Conservation (phyloP, 2,888 invertebrate genomes). For the Nudaria mundana region DNA sequence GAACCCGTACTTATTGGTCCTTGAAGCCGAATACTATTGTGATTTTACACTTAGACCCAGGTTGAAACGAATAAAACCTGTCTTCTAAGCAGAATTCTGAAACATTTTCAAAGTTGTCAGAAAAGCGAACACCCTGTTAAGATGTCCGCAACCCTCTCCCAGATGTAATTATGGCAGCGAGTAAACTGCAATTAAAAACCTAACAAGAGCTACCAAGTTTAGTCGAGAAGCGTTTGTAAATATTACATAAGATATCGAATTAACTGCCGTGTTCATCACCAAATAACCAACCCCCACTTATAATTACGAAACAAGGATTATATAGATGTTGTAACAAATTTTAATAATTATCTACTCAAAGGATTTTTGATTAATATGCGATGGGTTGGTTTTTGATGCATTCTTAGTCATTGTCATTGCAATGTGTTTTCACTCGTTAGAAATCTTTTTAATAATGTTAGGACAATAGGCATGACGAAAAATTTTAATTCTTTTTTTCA, state of each 20-base stretch:
- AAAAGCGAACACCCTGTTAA: slow-evolving; percentile 43
- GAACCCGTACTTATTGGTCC: no score
- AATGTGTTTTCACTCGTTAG: neutral
- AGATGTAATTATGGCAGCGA: slow-evolving; percentile 76
- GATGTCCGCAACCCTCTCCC: slow-evolving; percentile 63
- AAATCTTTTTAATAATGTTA: no score
- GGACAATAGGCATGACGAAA: no score
- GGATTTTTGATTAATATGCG: slow-evolving; percentile 37
- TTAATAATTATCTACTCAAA: slow-evolving; percentile 63
- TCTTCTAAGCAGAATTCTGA: no score
- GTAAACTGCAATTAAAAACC: slow-evolving; percentile 77
- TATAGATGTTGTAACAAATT: slow-evolving; percentile 70
- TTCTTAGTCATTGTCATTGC: neutral
- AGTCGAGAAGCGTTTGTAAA: slow-evolving; percentile 65
- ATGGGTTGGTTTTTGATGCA: slow-evolving; percentile 11
- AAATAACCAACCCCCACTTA: slow-evolving; percentile 40
- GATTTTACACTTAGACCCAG: no score
- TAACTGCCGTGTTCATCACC: slow-evolving; percentile 48
- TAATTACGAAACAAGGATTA: slow-evolving; percentile 68
- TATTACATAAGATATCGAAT: slow-evolving; percentile 73
- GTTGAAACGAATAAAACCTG: no score
- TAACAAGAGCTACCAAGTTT: slow-evolving; percentile 74
- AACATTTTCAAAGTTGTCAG: no score
- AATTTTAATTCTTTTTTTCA: no score
- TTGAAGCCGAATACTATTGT: no score